These are phyloP conservation scores for Aphidoletes aphidimyza DNA, from an alignment of 2,888 invertebrate genomes.

Conservation along the genomic window DNA sequence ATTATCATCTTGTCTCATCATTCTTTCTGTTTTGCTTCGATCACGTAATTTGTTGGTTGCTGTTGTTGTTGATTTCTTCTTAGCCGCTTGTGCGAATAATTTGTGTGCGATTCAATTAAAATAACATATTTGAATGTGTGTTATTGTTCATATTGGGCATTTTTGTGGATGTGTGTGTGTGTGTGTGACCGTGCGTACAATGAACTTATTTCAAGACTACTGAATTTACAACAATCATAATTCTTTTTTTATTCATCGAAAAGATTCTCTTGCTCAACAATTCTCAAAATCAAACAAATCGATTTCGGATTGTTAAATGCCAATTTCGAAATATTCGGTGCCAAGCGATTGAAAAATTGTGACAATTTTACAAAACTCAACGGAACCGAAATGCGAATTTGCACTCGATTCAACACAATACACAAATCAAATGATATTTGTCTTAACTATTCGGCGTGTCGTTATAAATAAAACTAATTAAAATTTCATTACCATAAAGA, in stretches of 20 bases:
- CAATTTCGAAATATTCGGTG: not conserved
- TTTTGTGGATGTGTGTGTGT: not conserved
- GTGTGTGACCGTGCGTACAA: slow-evolving; percentile 23
- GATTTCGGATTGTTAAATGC: no score
- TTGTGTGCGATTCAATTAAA: slow-evolving; percentile 32
- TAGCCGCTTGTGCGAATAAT: not conserved
- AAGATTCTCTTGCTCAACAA: not conserved
- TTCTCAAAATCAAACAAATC: not conserved
- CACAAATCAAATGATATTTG: not conserved
- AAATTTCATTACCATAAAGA: slow-evolving; percentile 46
- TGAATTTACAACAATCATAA: not conserved
- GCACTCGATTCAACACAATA: not conserved
- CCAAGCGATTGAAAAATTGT: not conserved
- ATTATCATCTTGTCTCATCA: not conserved
- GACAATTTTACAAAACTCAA: no score
- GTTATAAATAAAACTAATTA: slow-evolving; percentile 35
- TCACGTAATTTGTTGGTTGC: not conserved
- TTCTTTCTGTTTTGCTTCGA: not conserved
- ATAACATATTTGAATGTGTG: slow-evolving; percentile 27
- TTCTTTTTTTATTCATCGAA: not conserved
- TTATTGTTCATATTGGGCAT: not conserved
- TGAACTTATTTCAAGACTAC: slow-evolving; percentile 2
- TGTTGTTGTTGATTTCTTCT: not conserved
- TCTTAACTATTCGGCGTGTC: not conserved
- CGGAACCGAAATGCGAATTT: not conserved